phyloP scores from a whole-genome alignment of 2,797 vertebrate species.

The Darevskia nairensis region DNA sequence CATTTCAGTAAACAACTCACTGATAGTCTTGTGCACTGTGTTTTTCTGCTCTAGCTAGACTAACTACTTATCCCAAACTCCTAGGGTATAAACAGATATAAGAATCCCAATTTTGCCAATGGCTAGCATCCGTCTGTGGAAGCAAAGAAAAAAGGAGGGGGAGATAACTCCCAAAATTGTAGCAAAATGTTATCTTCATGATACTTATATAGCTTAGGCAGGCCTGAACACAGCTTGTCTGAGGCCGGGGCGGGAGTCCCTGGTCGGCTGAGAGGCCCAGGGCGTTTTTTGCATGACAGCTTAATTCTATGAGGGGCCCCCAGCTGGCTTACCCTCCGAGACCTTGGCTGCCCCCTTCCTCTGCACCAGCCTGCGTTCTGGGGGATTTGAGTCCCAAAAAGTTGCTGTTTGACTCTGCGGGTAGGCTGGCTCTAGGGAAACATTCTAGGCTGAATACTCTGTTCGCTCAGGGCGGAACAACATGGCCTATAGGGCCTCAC shows the following conservation, averaged over 20 bases:
- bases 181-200: background rate
- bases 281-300: no score
- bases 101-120: background rate
- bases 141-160: background rate
- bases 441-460: background rate
- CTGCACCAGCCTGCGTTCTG: no score
- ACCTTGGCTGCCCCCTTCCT: no score
- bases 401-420: background rate
- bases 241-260: no score
- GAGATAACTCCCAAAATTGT: background rate
- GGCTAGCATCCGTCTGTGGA: background rate
- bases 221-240: no score
- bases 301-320: no score
- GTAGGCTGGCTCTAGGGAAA: background rate
- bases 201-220: background rate
- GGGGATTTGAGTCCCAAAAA: background rate
- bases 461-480: background rate
- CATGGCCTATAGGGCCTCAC: background rate
- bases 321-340: no score
- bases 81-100: background rate
- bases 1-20: background rate
- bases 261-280: no score
- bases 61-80: no score
- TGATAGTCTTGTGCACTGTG: background rate
- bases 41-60: no score